Percentiles rank a stretch among this genome's conserved stretches.
These are phyloP conservation scores for Amblyopsis hoosieri DNA, from an alignment of 2,797 vertebrate genomes.

Conservation along the genomic window DNA sequence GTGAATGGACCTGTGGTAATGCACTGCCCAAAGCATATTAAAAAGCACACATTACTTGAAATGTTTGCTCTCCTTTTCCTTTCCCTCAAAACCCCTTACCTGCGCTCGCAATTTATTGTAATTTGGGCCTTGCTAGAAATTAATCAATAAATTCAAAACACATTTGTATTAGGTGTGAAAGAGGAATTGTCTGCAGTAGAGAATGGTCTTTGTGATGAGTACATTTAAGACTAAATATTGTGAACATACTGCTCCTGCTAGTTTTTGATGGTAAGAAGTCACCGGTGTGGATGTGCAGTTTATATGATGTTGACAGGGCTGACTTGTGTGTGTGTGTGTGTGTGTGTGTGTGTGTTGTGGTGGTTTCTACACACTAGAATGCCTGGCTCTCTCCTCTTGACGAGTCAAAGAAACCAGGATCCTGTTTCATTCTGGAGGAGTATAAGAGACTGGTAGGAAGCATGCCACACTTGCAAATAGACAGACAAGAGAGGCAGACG, in stretches of 20 bases:
- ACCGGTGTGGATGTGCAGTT: not conserved
- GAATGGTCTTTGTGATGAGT: constrained; percentile 46
- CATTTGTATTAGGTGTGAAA: constrained; percentile 12
- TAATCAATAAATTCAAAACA: not conserved
- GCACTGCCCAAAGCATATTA: too few relatives aligned
- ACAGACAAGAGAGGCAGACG: constrained; percentile 41
- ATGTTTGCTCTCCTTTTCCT: too few relatives aligned
- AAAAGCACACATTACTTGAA: too few relatives aligned
- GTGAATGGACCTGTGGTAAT: too few relatives aligned
- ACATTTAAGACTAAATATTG: constrained; percentile 51
- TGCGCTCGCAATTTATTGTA: too few relatives aligned
- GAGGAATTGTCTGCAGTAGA: constrained; percentile 38
- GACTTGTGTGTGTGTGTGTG: constrained; percentile 14
- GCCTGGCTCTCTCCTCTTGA: constrained; percentile 71
- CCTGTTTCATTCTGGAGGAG: constrained; percentile 86
- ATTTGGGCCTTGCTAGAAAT: too few relatives aligned
- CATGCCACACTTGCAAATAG: too few relatives aligned
- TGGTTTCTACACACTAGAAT: constrained; percentile 63
- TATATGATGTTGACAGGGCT: too few relatives aligned
- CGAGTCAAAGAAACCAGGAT: constrained; percentile 77
- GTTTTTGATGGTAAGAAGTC: constrained; percentile 9
- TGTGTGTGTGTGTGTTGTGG: constrained; percentile 1
- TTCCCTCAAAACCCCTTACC: too few relatives aligned
- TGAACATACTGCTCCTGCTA: constrained; percentile 31
- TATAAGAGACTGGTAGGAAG: constrained; percentile 73